phyloP scores from a whole-genome alignment of 2,888 invertebrate species.

The Amiota mariae region DNA sequence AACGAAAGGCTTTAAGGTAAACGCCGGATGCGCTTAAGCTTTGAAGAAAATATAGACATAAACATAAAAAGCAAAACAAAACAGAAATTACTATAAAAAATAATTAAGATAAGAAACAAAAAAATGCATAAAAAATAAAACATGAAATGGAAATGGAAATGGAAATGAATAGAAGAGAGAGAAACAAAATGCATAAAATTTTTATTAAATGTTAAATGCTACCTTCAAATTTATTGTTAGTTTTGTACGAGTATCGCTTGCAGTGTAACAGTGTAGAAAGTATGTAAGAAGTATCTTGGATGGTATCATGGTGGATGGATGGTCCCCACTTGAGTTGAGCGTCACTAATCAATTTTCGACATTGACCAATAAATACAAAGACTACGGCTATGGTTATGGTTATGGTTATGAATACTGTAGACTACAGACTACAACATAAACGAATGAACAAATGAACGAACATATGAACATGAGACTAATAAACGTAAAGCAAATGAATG shows the following conservation, averaged over 20 bases:
- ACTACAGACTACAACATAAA: conserved; percentile 33
- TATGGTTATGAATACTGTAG: too few species aligned
- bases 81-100: conserved; percentile 5
- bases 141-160: not conserved
- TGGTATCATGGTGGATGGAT: not conserved
- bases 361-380: conserved; percentile 51
- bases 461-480: too few species aligned
- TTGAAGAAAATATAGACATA: not conserved
- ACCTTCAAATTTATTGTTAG: not conserved
- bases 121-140: not conserved
- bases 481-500: not conserved
- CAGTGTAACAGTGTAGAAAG: too few species aligned
- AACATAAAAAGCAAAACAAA: not conserved
- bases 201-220: not conserved
- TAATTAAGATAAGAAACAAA: conserved; percentile 6
- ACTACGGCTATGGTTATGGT: conserved; percentile 1
- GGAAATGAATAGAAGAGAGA: too few species aligned
- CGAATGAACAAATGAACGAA: conserved; percentile 1
- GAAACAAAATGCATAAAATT: conserved; percentile 20
- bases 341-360: conserved; percentile 56
- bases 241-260: too few species aligned
- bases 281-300: too few species aligned
- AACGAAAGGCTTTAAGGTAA: not conserved
- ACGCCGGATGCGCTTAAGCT: conserved; percentile 8
- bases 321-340: not conserved